phyloP scores from a whole-genome alignment of 2,113 vertebrate genomes.

The Sula dactylatra region DNA sequence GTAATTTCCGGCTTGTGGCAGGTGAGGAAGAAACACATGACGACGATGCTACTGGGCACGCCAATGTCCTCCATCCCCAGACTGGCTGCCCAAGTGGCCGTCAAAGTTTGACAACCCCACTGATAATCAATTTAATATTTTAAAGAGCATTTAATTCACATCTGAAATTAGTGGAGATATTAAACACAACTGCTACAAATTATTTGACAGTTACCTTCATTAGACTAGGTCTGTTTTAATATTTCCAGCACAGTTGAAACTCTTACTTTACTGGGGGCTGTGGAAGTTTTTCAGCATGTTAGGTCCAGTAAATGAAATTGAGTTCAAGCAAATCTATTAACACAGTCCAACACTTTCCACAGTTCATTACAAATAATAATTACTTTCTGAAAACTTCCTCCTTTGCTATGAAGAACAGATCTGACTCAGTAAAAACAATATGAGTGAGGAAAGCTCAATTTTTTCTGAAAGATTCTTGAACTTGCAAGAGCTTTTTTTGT shows the following conservation, averaged over 20 bases:
- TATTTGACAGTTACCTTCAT: background rate
- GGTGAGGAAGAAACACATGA: background rate
- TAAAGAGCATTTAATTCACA: background rate
- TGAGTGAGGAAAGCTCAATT: background rate
- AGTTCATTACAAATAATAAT: conserved; percentile 44
- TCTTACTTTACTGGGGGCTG: background rate
- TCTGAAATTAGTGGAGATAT: background rate
- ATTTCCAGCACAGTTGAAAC: background rate
- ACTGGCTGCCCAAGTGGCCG: background rate
- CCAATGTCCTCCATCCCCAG: background rate
- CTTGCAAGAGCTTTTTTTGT: background rate
- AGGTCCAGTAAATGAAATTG: background rate
- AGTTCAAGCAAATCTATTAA: conserved; percentile 47
- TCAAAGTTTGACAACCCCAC: background rate
- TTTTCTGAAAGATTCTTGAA: background rate
- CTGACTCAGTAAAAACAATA: background rate
- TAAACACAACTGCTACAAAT: background rate
- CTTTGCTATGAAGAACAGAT: background rate
- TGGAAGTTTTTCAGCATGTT: background rate
- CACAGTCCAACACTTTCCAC: background rate
- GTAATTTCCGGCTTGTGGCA: background rate
- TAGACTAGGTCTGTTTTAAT: background rate
- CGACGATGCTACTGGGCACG: background rate
- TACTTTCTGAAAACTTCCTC: background rate
- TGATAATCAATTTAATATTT: background rate